Evolutionary conservation across 2,113 vertebrate species (phyloP), one percentile per base, ranked within the genome.

Genomic region (Lampris incognitus): DNA sequence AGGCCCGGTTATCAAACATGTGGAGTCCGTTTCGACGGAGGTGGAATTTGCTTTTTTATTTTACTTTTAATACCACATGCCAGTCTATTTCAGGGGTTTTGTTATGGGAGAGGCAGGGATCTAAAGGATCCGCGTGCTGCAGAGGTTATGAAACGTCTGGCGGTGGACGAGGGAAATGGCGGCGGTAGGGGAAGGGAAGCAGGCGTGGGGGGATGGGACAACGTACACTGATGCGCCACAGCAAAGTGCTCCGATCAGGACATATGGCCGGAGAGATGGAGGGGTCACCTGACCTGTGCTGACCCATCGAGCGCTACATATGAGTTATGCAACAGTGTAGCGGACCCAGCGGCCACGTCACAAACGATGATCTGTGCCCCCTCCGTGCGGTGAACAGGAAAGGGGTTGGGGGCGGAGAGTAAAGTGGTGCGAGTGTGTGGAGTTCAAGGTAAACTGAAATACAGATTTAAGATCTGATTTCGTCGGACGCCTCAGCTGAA

Each of bases 261-360:
- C 62, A 73, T 62, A 61, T 66, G 10, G 24, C 24, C 24, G 24
- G 56, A 37, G 10, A 9, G 24, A 42, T 4, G n/a, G 1, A 6
- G 39, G 49, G 68, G 62, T 71, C 70, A 65, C 24, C 72, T 88
- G 78, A 83, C 69, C 62, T 67, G 68, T 13, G 82, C 62, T 58
- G 4, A 39, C 9, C 70, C 51, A 10, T 74, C 61, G 66, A 81
- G 13, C 65, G 11, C 4, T 46, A n/a, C 8, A 37, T 39, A 2
- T 56, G 11, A 41, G 55, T 91, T 86, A 86, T 6, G 75, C 72
- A 88, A 82, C 66, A 54, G 50, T 77, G 67, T 66, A 55, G 70
- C 62, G 57, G 65, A 60, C 56, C 71, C 65, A 7, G 24, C 24
- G 24, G 24, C 24, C 24, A 24, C 24, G 24, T 24, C 24, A 24